A percentile compares a stretch with the other conserved stretches of the same genome.
Evolutionary conservation across 2,797 vertebrate species (phyloP).

Genomic region (Choloepus didactylus): DNA sequence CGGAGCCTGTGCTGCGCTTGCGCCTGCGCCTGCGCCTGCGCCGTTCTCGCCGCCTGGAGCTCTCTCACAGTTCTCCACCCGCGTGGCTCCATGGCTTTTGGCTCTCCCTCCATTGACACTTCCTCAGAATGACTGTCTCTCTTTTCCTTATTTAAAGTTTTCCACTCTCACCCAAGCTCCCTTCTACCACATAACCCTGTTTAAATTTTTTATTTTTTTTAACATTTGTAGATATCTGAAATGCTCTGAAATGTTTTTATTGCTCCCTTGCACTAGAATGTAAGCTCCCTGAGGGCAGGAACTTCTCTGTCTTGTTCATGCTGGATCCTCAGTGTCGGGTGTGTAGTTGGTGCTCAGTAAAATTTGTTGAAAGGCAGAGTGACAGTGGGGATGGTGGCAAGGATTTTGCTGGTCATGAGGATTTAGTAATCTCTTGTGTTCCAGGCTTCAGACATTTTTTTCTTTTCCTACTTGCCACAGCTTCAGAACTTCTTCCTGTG

Average conservation of each 20-base stretch:
- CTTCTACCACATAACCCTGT: neutral
- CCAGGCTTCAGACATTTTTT: neutral
- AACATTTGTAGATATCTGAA: neutral
- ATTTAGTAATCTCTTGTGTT: neutral
- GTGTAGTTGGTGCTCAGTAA: neutral
- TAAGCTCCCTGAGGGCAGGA: neutral
- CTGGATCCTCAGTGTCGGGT: too few species aligned
- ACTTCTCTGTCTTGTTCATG: neutral
- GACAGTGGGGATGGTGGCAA: neutral
- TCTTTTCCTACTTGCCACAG: neutral
- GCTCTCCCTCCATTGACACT: neutral
- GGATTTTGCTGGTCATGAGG: fast-evolving
- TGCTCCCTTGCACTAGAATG: neutral
- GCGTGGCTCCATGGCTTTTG: too few species aligned
- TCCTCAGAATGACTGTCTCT: neutral
- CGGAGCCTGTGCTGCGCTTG: neutral
- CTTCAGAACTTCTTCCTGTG: neutral
- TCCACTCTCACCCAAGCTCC: neutral
- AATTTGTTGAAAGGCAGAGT: neutral
- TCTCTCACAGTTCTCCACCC: too few species aligned
- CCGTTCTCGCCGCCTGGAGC: neutral
- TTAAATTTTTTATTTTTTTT: neutral
- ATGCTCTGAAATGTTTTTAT: too few species aligned
- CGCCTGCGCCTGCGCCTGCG: neutral
- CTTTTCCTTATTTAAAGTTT: neutral